Percentiles rank a stretch among this genome's conserved stretches.
Evolutionary conservation across 2,797 vertebrate genomes (phyloP).

Genomic region (Mastacembelus armatus): DNA sequence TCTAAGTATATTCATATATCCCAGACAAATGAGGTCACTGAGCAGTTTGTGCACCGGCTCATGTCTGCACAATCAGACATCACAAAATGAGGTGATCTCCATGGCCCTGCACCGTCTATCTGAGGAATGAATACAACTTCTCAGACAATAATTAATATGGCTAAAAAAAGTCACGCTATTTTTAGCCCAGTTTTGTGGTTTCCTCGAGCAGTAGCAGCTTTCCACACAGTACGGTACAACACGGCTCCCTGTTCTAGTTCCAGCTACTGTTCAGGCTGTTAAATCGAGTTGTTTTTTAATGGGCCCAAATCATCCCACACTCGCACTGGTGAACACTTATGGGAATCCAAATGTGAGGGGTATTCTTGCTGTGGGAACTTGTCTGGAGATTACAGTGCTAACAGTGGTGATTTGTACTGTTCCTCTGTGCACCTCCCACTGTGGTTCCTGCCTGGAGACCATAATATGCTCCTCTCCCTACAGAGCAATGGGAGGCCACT

Average conservation of each 20-base stretch:
- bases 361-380: constrained; percentile 23
- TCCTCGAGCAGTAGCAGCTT: constrained; percentile 32
- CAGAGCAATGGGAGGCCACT: constrained; percentile 34
- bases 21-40: constrained; percentile 38
- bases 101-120: not conserved
- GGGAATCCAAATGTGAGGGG: constrained; percentile 30
- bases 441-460: constrained; percentile 56
- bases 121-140: constrained; percentile 24
- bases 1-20: constrained; percentile 38
- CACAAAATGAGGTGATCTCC: constrained; percentile 19
- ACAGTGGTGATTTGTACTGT: constrained; percentile 41
- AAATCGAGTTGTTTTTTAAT: constrained; percentile 37
- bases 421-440: constrained; percentile 31
- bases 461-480: constrained; percentile 32
- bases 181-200: constrained; percentile 32
- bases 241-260: constrained; percentile 15
- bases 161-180: constrained; percentile 33
- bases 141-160: constrained; percentile 15
- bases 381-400: constrained; percentile 35
- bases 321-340: constrained; percentile 33
- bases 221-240: constrained; percentile 21
- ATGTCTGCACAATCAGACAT: constrained; percentile 12
- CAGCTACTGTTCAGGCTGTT: constrained; percentile 20
- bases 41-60: constrained; percentile 26
- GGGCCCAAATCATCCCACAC: constrained; percentile 12